phyloP scores from a whole-genome alignment of 2,888 invertebrate species.

The Acrobasis suavella region DNA sequence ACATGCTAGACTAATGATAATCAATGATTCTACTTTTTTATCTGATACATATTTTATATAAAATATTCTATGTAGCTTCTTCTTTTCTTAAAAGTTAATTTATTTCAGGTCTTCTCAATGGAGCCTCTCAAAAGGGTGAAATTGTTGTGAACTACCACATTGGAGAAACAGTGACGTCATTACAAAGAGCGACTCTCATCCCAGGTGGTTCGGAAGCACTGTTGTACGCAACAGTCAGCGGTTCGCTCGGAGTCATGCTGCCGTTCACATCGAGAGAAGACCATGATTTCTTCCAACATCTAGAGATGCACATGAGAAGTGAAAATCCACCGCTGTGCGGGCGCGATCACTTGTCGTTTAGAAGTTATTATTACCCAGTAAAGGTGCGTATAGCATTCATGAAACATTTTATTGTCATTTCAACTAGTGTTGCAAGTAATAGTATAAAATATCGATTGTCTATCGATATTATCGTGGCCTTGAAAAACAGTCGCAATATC shows the following conservation, averaged over 20 bases:
- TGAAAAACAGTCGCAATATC: no score
- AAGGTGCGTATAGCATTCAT: constrained; percentile 83
- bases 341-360: constrained; percentile 97
- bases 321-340: constrained; percentile 98
- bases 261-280: constrained; percentile 98
- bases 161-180: constrained; percentile 97
- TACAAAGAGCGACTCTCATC: constrained; percentile 97
- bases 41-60: constrained; percentile 44
- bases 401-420: neutral
- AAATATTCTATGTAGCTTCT: constrained; percentile 1
- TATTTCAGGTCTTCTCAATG: constrained; percentile 90
- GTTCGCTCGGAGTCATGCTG: constrained; percentile 95
- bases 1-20: constrained; percentile 83
- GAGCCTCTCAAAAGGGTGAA: constrained; percentile 98
- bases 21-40: constrained; percentile 61
- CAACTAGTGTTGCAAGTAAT: no score
- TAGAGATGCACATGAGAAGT: constrained; percentile 99
- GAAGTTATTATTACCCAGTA: constrained; percentile 98
- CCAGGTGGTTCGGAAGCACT: constrained; percentile 98
- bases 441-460: no score
- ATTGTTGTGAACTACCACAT: constrained; percentile 96
- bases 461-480: no score
- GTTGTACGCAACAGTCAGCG: constrained; percentile 97
- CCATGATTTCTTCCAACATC: constrained; percentile 99
- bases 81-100: constrained; percentile 26